Base-by-base conservation (phyloP, 1,140 invertebrate genomes). In the Anastrepha ludens region DNA sequence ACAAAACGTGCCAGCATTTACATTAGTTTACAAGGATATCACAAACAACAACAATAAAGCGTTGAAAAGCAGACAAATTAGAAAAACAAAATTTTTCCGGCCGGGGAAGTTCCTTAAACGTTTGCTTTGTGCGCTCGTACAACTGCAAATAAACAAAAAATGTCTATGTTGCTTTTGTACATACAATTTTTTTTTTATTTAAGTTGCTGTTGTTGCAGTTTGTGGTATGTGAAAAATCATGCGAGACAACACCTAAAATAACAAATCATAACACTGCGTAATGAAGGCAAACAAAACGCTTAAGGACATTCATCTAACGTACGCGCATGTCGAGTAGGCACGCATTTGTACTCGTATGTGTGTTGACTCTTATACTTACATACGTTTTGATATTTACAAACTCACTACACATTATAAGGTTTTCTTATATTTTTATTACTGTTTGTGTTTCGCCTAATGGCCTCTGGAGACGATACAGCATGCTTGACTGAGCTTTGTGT, bases 241-340 rank as follows among this genome's bases (percentile, higher is more conserved):
- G 58, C 85, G 55, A 86, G 85, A 86, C 85, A 86, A 86, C 85
- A 86, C 85, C 59, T 86, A 86, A 86, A 86, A 86, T 29, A 86
- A 86, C 85, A 86, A 86, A 86, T 86, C 85, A 59, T 86, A 86
- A 86, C 85, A 86, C 85, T 86, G 85, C 59, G 85, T 86, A 86
- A 86, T 86, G 85, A 86, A 86, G 85, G 85, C 58, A 86, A 86
- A 86, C 85, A 86, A 59, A 86, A 59, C 85, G 39, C 85, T 81
- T 81, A 81, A 81, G 74, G 74, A 55, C 74, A 50, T 58, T 20
- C 74, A 41, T 47, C 74, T 8, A 20, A 6, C 74, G n/a, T 6
- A 81, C 47, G 44, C 50, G 13, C 67, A 74, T 11, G 60, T 41
- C 39, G 39, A 44, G 67, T 17, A 17, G 15, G 39, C 39, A 20